phyloP scores from a whole-genome alignment of 2,888 invertebrate species.

The Orchesella flavescens region DNA sequence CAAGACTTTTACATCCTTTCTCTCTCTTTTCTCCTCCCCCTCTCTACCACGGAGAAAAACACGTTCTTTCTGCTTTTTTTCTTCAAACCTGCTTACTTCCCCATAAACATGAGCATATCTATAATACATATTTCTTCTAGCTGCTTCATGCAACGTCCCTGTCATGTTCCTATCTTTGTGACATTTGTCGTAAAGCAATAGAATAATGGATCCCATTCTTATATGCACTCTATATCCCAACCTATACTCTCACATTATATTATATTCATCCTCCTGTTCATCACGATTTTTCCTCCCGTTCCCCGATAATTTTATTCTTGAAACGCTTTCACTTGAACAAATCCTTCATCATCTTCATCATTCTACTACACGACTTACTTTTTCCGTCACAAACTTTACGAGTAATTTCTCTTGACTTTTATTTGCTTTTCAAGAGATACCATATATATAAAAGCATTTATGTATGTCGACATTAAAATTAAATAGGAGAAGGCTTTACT shows the following conservation, averaged over 20 bases:
- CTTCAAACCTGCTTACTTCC: conserved; percentile 33
- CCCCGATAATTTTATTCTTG: conserved; percentile 1
- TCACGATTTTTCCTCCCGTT: not conserved
- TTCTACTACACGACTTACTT: not conserved
- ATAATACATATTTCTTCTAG: not conserved
- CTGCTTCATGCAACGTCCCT: not conserved
- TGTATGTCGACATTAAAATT: not conserved
- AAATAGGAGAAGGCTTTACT: not conserved
- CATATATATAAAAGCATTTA: not conserved
- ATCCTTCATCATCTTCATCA: conserved; percentile 22
- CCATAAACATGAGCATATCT: conserved; percentile 8
- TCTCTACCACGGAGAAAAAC: not conserved
- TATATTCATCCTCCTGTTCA: not conserved
- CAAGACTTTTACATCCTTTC: no score
- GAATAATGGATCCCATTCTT: not conserved
- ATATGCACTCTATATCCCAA: not conserved
- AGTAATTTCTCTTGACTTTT: conserved; percentile 59
- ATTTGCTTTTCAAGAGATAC: conserved; percentile 37
- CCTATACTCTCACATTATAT: no score
- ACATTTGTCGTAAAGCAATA: conserved; percentile 1
- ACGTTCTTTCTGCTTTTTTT: no score
- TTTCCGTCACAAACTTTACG: conserved; percentile 32
- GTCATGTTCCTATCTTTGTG: not conserved
- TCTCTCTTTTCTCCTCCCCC: conserved; percentile 6
- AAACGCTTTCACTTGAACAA: not conserved